These are phyloP conservation scores for Polydrusus tereticollis DNA, from an alignment of 2,888 invertebrate species.

Conservation along the genomic window DNA sequence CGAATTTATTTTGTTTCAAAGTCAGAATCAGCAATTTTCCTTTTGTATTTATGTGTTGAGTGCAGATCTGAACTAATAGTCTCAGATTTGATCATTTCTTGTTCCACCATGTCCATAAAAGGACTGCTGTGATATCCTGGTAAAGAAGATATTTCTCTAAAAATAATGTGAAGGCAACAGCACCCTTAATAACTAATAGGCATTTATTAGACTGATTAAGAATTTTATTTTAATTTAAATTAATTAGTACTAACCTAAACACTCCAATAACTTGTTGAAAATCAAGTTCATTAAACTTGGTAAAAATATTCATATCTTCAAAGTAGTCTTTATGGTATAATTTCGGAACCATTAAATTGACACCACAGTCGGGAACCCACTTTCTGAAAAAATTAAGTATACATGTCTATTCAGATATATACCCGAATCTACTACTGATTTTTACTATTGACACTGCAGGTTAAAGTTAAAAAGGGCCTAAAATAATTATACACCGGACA, in stretches of 20 bases:
- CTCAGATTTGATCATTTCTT: conserved; percentile 70
- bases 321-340: conserved; percentile 54
- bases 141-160: conserved; percentile 70
- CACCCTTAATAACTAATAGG: too few species aligned
- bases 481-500: too few species aligned
- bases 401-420: not conserved
- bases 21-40: conserved; percentile 26
- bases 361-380: conserved; percentile 81
- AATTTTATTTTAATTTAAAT: too few species aligned
- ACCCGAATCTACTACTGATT: too few species aligned
- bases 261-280: conserved; percentile 75
- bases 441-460: not conserved
- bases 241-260: conserved; percentile 70
- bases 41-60: conserved; percentile 50
- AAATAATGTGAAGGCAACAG: conserved; percentile 35
- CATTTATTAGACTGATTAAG: too few species aligned
- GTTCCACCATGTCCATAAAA: conserved; percentile 76
- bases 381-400: conserved; percentile 66
- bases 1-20: not conserved
- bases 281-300: conserved; percentile 78
- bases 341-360: conserved; percentile 57
- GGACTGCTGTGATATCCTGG: conserved; percentile 76
- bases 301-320: conserved; percentile 78
- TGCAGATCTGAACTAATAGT: conserved; percentile 59
- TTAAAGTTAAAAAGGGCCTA: too few species aligned